Conservation (phyloP, 2,113 vertebrate genomes). For the Psephotus haematonotus region DNA sequence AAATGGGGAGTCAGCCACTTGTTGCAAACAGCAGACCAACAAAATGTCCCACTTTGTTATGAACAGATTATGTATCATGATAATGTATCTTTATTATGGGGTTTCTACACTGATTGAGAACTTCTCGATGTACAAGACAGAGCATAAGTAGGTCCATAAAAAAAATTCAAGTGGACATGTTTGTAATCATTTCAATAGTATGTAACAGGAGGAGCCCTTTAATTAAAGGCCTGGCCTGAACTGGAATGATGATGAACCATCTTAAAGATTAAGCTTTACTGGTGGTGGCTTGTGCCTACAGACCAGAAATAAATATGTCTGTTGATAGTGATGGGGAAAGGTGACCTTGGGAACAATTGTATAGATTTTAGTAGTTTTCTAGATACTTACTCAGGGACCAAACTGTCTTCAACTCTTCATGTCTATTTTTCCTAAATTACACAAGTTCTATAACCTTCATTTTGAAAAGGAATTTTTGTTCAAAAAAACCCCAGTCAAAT, state of each 20-base stretch:
- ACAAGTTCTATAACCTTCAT: neutral
- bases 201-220: neutral
- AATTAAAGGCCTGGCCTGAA: neutral
- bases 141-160: neutral
- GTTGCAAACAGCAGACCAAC: constrained; percentile 82
- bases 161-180: neutral
- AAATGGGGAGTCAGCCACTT: constrained; percentile 80
- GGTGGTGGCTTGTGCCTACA: neutral
- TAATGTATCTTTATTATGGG: neutral
- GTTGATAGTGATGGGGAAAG: neutral
- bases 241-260: neutral
- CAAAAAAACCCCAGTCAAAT: neutral
- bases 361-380: neutral
- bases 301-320: neutral
- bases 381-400: constrained; percentile 43
- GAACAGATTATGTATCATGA: constrained; percentile 26
- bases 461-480: constrained; percentile 5
- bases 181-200: neutral
- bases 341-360: neutral
- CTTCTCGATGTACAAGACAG: neutral
- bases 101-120: neutral
- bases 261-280: neutral
- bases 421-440: neutral
- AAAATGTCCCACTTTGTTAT: constrained; percentile 91
- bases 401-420: neutral